Base-by-base conservation (phyloP, 2,888 invertebrate species). In the Axea sp. region DNA sequence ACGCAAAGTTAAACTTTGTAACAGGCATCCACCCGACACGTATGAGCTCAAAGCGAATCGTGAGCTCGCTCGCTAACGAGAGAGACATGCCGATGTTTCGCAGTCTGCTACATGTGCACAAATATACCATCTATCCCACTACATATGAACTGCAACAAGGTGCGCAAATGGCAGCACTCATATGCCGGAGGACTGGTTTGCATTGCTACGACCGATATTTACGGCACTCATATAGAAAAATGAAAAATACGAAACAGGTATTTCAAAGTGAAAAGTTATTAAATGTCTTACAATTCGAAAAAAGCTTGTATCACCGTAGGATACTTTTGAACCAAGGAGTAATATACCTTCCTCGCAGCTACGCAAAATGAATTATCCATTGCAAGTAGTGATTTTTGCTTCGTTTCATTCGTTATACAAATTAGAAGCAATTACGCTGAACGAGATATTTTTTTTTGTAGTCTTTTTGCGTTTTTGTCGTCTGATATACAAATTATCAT, bases 91-190 rank as follows among this genome's bases (percentile, higher is more conserved):
- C 43, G 39, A 43, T 64, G 71, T 64, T 71, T 57, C 15, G 41
- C 37, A 51, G 43, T 26, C 41, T 41, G 12, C 15, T 45, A 64
- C 59, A 35, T 45, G 47, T 43, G 51, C 72, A 51, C 30, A 60
- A 53, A 15, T 62, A 53, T 55, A 47, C 60, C 60, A 53, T 53
- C 55, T 57, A 65, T 60, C 39, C 55, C 33, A 39, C 33, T 19
- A 45, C 55, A 57, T 17, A 37, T 15, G 11, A 22, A 22, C 15
- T 33, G 72, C 72, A 57, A 53, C 45, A 68, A 68, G 45, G 67
- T 47, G 73, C 43, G 53, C 64, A 65, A 73, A 64, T 68, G 73
- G 73, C 73, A 67, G 62, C 62, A 49, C 68, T 68, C 68, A 49
- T 43, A 57, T 41, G 51, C 73, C 62, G 22, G 64, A 41, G 41